A percentile compares a stretch with the other conserved stretches of the same genome.
phyloP scores from a whole-genome alignment of 2,888 invertebrate species.

The Nymphalis urticae region DNA sequence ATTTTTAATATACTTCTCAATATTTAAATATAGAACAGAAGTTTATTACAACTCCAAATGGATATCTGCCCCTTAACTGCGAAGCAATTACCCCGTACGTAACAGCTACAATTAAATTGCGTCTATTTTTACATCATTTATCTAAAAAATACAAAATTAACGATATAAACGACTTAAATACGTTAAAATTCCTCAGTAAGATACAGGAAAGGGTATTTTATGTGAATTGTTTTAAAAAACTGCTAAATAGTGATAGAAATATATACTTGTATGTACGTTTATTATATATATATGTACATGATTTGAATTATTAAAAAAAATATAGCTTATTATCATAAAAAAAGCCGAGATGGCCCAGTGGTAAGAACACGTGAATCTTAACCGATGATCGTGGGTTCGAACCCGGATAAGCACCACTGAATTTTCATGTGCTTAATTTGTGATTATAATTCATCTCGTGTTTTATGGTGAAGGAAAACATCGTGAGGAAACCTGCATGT shows the following conservation, averaged over 20 bases:
- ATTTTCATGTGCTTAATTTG: too few relatives aligned
- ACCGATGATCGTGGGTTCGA: too few relatives aligned
- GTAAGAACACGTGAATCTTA: too few relatives aligned
- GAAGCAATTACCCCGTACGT: slow-evolving; percentile 43
- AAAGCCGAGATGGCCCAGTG: too few relatives aligned
- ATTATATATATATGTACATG: too few relatives aligned
- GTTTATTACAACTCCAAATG: background rate
- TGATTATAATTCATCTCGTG: too few relatives aligned
- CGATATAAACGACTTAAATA: slow-evolving; percentile 1
- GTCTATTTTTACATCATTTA: slow-evolving; percentile 21
- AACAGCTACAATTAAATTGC: slow-evolving; percentile 34
- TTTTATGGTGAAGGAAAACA: too few relatives aligned
- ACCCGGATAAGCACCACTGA: too few relatives aligned
- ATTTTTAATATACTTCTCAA: background rate
- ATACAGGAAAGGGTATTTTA: slow-evolving; percentile 7
- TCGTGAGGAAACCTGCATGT: too few relatives aligned
- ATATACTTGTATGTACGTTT: too few relatives aligned
- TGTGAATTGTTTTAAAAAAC: slow-evolving; percentile 2
- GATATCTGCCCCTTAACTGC: slow-evolving; percentile 46
- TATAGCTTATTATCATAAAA: too few relatives aligned
- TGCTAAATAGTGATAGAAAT: background rate
- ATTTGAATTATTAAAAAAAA: too few relatives aligned
- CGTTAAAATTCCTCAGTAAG: background rate
- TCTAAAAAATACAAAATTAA: slow-evolving; percentile 22
- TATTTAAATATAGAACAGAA: background rate